phyloP scores from a whole-genome alignment of 2,888 invertebrate species.

The Macrophya alboannulata region DNA sequence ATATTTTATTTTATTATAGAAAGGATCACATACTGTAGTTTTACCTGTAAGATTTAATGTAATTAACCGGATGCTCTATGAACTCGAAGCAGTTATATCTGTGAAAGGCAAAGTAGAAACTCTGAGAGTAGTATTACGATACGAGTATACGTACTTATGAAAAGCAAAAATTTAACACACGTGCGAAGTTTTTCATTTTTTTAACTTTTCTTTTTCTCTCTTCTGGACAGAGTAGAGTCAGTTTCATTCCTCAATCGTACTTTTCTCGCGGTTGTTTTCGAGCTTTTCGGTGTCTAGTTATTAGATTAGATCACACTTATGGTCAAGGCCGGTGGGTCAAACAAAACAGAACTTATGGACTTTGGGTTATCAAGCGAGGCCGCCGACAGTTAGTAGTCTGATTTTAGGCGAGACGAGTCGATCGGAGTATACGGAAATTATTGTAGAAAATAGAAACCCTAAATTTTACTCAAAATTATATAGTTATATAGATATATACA shows the following conservation, averaged over 20 bases:
- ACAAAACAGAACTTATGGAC: neutral
- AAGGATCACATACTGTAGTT: neutral
- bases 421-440: neutral
- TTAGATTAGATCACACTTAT: slow-evolving; percentile 23
- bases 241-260: neutral
- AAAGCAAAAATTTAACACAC: slow-evolving; percentile 9
- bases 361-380: slow-evolving; percentile 21
- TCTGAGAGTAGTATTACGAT: neutral
- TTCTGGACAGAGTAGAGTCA: neutral
- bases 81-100: slow-evolving; percentile 44
- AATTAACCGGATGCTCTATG: slow-evolving; percentile 53
- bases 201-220: too few species aligned
- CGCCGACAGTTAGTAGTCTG: neutral
- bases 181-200: neutral
- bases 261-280: neutral
- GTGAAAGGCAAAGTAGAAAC: slow-evolving; percentile 47
- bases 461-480: neutral
- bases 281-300: neutral
- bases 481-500: neutral
- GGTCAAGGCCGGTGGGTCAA: slow-evolving; percentile 25
- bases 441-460: neutral
- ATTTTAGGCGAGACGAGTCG: neutral
- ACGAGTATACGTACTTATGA: neutral
- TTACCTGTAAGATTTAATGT: slow-evolving; percentile 18
- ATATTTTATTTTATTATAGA: slow-evolving; percentile 23